Evolutionary conservation across 1,140 invertebrate genomes (phyloP), one percentile per base, ranked within the genome.

Genomic region (Penaeus vannamei): DNA sequence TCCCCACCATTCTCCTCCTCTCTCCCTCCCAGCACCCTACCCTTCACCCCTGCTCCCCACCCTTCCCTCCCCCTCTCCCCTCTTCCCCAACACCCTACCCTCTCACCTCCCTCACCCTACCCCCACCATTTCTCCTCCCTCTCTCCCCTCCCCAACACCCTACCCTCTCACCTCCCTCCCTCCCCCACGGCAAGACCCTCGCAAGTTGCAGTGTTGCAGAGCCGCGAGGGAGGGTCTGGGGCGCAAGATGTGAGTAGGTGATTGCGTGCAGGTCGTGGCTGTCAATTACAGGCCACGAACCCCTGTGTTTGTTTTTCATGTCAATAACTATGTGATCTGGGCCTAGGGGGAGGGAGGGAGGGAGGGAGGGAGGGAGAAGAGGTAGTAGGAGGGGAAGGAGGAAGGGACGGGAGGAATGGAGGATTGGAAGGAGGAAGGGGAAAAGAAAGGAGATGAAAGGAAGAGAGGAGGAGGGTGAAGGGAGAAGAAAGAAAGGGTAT

Each of bases 251-350:
- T 14, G 53, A 53, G 53, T 12, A 53, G 53, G 53, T 17, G 53
- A 53, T 53, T 53, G 53, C 53, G 53, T 53, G 53, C 10, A 14
- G 2, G 87, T 84, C 61, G 82, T 77, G 80, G 87, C 60, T 77
- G 81, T 26, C 81, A 62, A 89, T 89, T 89, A 89, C 61, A 89
- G 81, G 82, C 29, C 62, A 53, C 26, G 69, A 23, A 23, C 62
- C 82, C 19, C 53, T 64, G 42, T 89, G 87, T 89, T 89, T 89
- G 87, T 89, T 89, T 89, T 89, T 84, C 87, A 53, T 84, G 87
- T 53, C 87, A 89, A 89, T 89, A 89, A 84, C 87, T 84, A 89
- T 89, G 87, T 76, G 87, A 89, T 89, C 69, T 36, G 82, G 87
- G 72, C 81, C 87, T 42, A 62, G 77, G 77, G 86, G 87, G 81